Evolutionary conservation across 2,797 vertebrate genomes (phyloP).

Genomic region (Poecile montanus): DNA sequence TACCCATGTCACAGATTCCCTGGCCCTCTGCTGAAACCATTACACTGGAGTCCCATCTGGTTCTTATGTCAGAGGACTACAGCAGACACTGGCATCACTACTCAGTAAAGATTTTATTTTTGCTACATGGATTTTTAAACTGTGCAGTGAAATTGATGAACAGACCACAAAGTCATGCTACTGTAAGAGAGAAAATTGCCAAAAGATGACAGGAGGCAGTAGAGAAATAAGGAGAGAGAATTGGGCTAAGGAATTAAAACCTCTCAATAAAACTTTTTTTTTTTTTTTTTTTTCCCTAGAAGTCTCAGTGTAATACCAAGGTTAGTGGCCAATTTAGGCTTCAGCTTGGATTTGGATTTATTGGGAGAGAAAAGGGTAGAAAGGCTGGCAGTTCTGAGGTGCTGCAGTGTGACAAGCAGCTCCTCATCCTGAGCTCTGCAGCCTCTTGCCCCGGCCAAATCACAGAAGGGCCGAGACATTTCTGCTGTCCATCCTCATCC

Average conservation of each 20-base stretch:
- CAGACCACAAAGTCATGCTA: neutral
- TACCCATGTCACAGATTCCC: neutral
- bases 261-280: neutral
- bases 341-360: neutral
- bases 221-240: neutral
- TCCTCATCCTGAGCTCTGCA: neutral
- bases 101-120: constrained; percentile 13
- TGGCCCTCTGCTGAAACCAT: neutral
- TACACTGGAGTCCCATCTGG: neutral
- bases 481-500: neutral
- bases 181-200: neutral
- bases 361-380: neutral
- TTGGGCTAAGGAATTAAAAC: neutral
- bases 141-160: neutral
- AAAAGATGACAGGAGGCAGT: neutral
- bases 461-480: neutral
- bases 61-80: neutral
- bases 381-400: neutral
- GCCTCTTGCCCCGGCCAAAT: neutral
- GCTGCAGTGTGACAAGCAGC: accelerated
- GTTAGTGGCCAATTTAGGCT: neutral
- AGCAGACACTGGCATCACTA: neutral
- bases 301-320: neutral
- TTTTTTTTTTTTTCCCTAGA: neutral
- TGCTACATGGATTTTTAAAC: constrained; percentile 26